These are phyloP conservation scores for Patella caerulea DNA, from an alignment of 2,888 invertebrate species.

Conservation along the genomic window DNA sequence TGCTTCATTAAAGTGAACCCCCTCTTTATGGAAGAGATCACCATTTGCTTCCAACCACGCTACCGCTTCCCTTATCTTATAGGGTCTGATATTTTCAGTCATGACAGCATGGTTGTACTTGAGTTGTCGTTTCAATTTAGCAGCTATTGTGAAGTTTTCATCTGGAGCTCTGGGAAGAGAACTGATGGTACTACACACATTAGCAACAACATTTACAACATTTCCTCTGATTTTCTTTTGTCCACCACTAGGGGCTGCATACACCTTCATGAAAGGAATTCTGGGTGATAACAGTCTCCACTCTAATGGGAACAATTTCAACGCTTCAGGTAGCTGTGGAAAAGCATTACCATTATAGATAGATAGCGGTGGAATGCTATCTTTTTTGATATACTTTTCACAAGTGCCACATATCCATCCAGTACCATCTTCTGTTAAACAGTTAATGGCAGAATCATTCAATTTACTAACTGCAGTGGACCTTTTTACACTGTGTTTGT, in stretches of 20 bases:
- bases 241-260: neutral
- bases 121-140: slow-evolving; percentile 11
- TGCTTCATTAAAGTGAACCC: too few relatives aligned
- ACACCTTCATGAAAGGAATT: neutral
- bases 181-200: neutral
- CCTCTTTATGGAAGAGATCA: neutral
- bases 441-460: too few relatives aligned
- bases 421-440: too few relatives aligned
- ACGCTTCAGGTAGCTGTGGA: too few relatives aligned
- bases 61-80: slow-evolving; percentile 11
- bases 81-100: slow-evolving; percentile 9
- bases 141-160: slow-evolving; percentile 13
- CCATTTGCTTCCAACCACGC: neutral
- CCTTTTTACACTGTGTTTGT: too few relatives aligned
- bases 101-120: neutral
- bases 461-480: too few relatives aligned
- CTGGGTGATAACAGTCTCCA: neutral
- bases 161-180: slow-evolving; percentile 1
- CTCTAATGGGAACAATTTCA: neutral
- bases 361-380: too few relatives aligned
- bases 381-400: too few relatives aligned
- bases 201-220: neutral
- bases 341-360: too few relatives aligned
- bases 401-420: too few relatives aligned
- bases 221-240: neutral